phyloP scores from a whole-genome alignment of 2,797 vertebrate genomes.

The Labeo calbasu region DNA sequence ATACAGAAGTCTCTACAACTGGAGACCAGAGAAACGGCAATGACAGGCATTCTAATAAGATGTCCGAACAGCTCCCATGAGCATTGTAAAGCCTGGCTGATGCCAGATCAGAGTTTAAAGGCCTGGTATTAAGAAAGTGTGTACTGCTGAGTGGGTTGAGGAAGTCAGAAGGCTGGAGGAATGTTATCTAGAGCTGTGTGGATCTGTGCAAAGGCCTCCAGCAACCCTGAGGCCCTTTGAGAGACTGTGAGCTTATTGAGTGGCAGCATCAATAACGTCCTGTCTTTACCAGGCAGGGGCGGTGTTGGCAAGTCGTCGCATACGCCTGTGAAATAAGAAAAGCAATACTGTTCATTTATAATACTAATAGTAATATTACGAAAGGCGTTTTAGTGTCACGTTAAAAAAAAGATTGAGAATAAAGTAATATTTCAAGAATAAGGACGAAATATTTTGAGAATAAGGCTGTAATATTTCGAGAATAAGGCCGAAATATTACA shows the following conservation, averaged over 20 bases:
- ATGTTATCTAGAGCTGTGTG: slow-evolving; percentile 35
- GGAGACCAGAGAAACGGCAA: slow-evolving; percentile 21
- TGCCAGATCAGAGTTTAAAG: slow-evolving; percentile 17
- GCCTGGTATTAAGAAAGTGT: slow-evolving; percentile 20
- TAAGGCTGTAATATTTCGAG: too few relatives aligned
- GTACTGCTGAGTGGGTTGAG: slow-evolving; percentile 26
- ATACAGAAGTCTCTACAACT: slow-evolving; percentile 8
- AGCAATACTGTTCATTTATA: neutral
- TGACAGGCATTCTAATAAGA: slow-evolving; percentile 28
- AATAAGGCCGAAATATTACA: too few relatives aligned
- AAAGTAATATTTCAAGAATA: too few relatives aligned
- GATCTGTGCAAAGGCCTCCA: slow-evolving; percentile 42
- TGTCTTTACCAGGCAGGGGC: slow-evolving; percentile 87
- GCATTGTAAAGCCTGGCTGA: slow-evolving; percentile 19
- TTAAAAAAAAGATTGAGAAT: too few relatives aligned
- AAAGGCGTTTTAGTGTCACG: too few relatives aligned
- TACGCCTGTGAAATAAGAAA: slow-evolving; percentile 67
- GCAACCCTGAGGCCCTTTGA: slow-evolving; percentile 18
- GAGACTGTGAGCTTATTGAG: slow-evolving; percentile 43
- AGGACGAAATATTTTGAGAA: too few relatives aligned
- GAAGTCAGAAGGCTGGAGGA: slow-evolving; percentile 39
- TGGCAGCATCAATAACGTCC: neutral
- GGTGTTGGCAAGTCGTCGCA: slow-evolving; percentile 87
- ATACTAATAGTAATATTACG: neutral
- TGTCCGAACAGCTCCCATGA: neutral